Evolutionary conservation across 2,797 vertebrate genomes (phyloP).

Genomic region (Harpagifer antarcticus): DNA sequence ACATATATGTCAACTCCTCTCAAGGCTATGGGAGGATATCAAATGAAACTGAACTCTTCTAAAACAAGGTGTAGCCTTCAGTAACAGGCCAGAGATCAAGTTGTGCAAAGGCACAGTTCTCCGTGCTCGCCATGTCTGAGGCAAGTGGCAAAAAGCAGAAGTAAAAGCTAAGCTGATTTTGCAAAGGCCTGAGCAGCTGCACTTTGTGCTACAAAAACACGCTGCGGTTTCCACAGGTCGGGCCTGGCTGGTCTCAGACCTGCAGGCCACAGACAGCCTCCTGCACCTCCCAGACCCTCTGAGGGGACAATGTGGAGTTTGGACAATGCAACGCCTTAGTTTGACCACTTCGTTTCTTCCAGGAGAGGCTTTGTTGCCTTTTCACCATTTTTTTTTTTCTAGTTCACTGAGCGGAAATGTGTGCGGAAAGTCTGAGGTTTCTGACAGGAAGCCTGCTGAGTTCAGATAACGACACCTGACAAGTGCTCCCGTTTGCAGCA

Average conservation of each 20-base stretch:
- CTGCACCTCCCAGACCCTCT: not conserved
- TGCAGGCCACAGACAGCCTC: conserved; percentile 6
- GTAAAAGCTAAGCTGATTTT: conserved; percentile 85
- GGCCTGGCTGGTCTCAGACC: conserved; percentile 46
- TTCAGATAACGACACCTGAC: conserved; percentile 90
- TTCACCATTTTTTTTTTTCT: conserved; percentile 43
- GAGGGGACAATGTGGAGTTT: conserved; percentile 15
- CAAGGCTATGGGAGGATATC: not conserved
- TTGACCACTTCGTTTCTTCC: conserved; percentile 62
- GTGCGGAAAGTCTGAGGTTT: conserved; percentile 89
- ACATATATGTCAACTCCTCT: not conserved
- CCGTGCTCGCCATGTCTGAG: conserved; percentile 37
- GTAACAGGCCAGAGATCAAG: conserved; percentile 18
- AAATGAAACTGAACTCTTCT: not conserved
- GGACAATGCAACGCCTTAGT: conserved; percentile 55
- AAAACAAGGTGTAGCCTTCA: conserved; percentile 25
- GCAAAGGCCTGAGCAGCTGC: conserved; percentile 84
- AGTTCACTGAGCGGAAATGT: conserved; percentile 80
- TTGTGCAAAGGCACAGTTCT: conserved; percentile 47
- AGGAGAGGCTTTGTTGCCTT: conserved; percentile 69
- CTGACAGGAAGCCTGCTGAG: conserved; percentile 88
- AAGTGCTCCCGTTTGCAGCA: conserved; percentile 77
- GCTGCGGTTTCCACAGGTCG: conserved; percentile 80
- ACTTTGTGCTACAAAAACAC: conserved; percentile 72
- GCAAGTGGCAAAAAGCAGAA: conserved; percentile 83